Base-by-base conservation (phyloP, 2,888 invertebrate species). In the Eristalinus aeneus region DNA sequence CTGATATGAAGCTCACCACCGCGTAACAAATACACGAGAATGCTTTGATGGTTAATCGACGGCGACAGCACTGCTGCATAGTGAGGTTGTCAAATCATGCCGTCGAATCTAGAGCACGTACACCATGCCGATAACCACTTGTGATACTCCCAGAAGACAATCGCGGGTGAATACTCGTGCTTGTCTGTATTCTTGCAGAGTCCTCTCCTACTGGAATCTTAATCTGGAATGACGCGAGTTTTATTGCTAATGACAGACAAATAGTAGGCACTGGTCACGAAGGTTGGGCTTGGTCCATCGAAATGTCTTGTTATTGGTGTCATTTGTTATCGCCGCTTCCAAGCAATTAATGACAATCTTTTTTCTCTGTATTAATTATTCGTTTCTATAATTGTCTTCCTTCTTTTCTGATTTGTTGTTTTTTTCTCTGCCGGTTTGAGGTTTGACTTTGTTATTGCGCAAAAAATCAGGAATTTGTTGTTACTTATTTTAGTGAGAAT, bases 221-320 rank as follows among this genome's bases (percentile, higher is more conserved):
- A 46, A 46, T 46, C 46, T 46, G 16, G 16, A 1, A 46, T 46
- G 16, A 8, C 46, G 16, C 2, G 63, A 11, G 36, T 20, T 54
- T 64, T 39, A 36, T 56, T 27, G 27, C 27, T 53, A 34, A 63
- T 34, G 73, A 23, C 27, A 39, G 54, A 56, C 56, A 46, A 16
- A 46, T 34, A 54, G 32, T 56, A 16, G 23, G 9, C 31, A 56
- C 31, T 54, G 22, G 54, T 16, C 54, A 58, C 46, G 65, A 67
- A 75, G 60, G 46, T 16, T 60, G 11, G 2, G 27, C 60, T 75
- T 67, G 31, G 58, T 75, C 67, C 58, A 75, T 74, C 64, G 46
- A 16, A 60, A 16, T 16, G 34, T 20, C 46, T 22, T 11, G 22
- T 54, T 69, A 69, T 69, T 77, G 27, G 63, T 69, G 77, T 69